phyloP scores from a whole-genome alignment of 2,113 vertebrate species.

The Mustela nigripes region DNA sequence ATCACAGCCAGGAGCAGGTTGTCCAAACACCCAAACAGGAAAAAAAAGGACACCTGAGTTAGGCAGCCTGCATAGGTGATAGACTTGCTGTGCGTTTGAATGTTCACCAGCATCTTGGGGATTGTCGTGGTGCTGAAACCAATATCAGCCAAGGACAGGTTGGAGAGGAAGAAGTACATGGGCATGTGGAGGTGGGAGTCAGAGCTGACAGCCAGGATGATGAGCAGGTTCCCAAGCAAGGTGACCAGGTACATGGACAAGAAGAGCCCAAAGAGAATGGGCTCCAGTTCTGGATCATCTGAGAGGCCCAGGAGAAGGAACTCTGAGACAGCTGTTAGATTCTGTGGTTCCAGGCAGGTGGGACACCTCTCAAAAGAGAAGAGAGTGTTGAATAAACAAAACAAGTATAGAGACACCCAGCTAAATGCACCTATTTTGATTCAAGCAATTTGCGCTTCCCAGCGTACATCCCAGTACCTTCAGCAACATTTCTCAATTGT shows the following conservation, averaged over 20 bases:
- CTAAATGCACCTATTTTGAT: neutral
- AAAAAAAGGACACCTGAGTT: neutral
- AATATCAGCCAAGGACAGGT: neutral
- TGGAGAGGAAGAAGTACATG: constrained; percentile 8
- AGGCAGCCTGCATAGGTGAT: neutral
- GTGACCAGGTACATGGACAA: neutral
- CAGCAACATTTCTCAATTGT: neutral
- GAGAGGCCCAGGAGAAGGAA: neutral
- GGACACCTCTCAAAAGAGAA: neutral
- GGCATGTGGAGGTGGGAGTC: neutral
- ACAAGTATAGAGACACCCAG: fast-evolving
- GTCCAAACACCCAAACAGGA: neutral
- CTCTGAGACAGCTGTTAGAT: neutral
- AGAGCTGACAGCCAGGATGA: neutral
- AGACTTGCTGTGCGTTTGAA: neutral
- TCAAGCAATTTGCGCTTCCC: neutral
- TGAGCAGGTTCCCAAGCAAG: neutral
- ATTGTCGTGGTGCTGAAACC: neutral
- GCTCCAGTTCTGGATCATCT: neutral
- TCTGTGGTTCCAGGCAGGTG: neutral
- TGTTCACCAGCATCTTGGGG: neutral
- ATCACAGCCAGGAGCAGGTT: neutral
- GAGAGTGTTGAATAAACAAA: neutral
- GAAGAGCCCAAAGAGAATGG: neutral
- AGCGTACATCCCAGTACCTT: neutral